Conservation (phyloP, 2,113 vertebrate species). For the Chaetorhynchus papuensis region DNA sequence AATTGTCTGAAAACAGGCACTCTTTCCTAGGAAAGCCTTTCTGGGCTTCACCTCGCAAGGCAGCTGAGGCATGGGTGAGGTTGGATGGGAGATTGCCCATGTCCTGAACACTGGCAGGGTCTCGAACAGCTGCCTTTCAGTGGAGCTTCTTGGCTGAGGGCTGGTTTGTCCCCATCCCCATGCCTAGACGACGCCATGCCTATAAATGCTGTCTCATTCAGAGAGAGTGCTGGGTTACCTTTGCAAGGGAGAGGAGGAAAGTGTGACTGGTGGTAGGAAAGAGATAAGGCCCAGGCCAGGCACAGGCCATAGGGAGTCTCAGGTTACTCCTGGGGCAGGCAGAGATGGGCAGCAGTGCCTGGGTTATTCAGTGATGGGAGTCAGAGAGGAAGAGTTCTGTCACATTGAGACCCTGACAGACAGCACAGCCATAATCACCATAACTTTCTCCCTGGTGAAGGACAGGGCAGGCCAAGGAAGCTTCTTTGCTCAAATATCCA, state of each 20-base stretch:
- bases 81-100: background rate
- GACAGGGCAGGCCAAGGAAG: background rate
- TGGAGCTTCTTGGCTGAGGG: background rate
- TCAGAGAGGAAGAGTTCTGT: background rate
- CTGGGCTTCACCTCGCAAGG: fast-evolving
- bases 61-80: background rate
- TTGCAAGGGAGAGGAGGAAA: background rate
- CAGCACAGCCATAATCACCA: background rate
- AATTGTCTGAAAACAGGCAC: background rate
- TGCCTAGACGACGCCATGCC: background rate
- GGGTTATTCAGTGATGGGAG: background rate
- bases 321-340: background rate
- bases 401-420: background rate
- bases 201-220: background rate
- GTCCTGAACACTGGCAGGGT: background rate
- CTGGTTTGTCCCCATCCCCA: background rate
- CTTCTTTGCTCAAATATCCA: background rate
- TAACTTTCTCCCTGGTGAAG: background rate
- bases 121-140: background rate
- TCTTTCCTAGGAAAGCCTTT: background rate
- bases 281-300: background rate
- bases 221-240: background rate
- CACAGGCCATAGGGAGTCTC: fast-evolving
- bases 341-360: background rate
- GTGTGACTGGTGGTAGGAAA: background rate